Base-by-base conservation (phyloP, 2,797 vertebrate genomes). In the Pipistrellus pipistrellus region DNA sequence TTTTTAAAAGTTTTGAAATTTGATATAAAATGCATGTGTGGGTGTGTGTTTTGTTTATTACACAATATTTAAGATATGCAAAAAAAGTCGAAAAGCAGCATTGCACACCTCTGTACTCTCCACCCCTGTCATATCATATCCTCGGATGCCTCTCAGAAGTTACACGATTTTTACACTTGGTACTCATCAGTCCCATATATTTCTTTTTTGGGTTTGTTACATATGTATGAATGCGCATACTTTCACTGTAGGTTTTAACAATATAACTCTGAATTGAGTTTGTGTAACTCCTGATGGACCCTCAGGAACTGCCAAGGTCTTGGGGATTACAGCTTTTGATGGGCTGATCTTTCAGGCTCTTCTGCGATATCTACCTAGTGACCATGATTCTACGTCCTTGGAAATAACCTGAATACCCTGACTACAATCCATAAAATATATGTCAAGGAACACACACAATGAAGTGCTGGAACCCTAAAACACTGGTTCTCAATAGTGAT, bases 191-290 rank as follows among this genome's bases (percentile, higher is more conserved):
- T 66, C 9, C 30, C 38, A 51, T 32, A 25, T 35, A 72, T 38
- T 80, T 82, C 23, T 66, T 72, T 72, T 23, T 69, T 23, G 55
- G 23, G 44, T 62, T 85, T 92, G 21, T 25, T 88, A 59, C 32
- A 27, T 46, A 35, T 32, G 6, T 23, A 14, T 48, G 7, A 9
- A 46, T 18, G 44, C 38, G 20, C 75, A 38, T 27, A 20, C 66
- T 92, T 86, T 78, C 51, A 55, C 57, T 68, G 9, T 32, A 20
- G 27, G 69, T 91, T 51, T 48, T 1, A 38, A 41, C n/a, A 75
- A 64, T 30, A 51, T 18, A 71, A 44, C 55, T 62, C 44, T 76
- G 20, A 92, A 88, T 96, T 46, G n/a, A n/a, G 53, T 77, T n/a
- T 51, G 17, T 66, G 6, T 72, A 57, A 92, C 17, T 20, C 10